Conservation (phyloP, 2,113 vertebrate species). For the Nycticryphes semicollaris region DNA sequence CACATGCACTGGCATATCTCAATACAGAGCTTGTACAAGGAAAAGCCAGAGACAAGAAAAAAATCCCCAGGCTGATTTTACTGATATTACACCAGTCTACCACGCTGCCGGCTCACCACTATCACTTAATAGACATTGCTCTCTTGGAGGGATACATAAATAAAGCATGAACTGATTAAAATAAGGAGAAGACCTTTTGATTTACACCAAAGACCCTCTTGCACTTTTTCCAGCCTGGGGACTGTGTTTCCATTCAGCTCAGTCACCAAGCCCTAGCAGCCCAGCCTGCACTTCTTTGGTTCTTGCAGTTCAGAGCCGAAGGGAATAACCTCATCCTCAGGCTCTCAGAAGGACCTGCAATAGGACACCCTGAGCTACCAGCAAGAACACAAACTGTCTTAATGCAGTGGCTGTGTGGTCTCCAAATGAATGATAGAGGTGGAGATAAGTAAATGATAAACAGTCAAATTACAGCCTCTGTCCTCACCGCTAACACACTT, state of each 20-base stretch:
- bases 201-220: neutral
- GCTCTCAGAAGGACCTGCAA: neutral
- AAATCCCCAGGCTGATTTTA: neutral
- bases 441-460: slow-evolving; percentile 18
- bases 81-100: neutral
- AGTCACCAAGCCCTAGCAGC: neutral
- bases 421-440: neutral
- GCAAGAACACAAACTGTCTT: neutral
- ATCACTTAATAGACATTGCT: neutral
- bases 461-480: neutral
- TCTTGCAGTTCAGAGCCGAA: neutral
- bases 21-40: neutral
- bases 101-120: neutral
- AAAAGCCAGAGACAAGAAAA: neutral
- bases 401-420: accelerated
- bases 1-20: neutral
- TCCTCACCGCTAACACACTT: neutral
- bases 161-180: neutral
- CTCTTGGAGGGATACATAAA: neutral
- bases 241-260: neutral
- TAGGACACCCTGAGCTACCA: neutral
- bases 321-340: neutral
- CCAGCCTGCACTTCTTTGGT: neutral
- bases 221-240: neutral
- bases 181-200: neutral